Percentiles rank a stretch among this genome's conserved stretches.
These are phyloP conservation scores for Microplitis mediator DNA, from an alignment of 1,140 invertebrate species.

Conservation along the genomic window DNA sequence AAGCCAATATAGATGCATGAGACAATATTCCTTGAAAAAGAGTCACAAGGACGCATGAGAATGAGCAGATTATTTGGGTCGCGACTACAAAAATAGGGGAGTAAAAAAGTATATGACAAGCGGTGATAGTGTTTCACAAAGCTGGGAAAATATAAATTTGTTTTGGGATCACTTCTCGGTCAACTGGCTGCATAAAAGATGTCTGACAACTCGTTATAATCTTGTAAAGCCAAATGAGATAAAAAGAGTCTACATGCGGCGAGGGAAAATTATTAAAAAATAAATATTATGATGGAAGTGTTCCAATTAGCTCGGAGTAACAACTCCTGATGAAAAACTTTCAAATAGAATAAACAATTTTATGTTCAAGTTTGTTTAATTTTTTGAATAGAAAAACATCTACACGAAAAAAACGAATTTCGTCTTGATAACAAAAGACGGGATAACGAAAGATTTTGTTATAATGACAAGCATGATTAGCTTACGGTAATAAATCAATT, in stretches of 20 bases:
- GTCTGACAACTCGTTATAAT: neutral
- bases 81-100: neutral
- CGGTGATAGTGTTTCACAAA: neutral
- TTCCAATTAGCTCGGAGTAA: too few relatives aligned
- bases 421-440: too few relatives aligned
- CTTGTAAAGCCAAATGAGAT: neutral
- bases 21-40: slow-evolving; percentile 21
- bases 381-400: too few relatives aligned
- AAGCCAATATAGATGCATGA: slow-evolving; percentile 32
- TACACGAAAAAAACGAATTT: too few relatives aligned
- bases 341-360: too few relatives aligned
- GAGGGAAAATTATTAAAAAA: neutral
- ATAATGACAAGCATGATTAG: too few relatives aligned
- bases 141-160: neutral
- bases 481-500: too few relatives aligned
- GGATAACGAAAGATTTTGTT: too few relatives aligned
- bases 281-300: neutral
- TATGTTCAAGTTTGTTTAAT: too few relatives aligned
- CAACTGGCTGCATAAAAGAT: neutral
- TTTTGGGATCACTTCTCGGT: neutral
- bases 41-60: slow-evolving; percentile 22
- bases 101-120: neutral
- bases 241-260: neutral
- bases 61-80: slow-evolving; percentile 14
- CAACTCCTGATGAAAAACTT: too few relatives aligned